A percentile compares a stretch with the other conserved stretches of the same genome.
These are phyloP conservation scores for Drosophila ercepeae DNA, from an alignment of 1,140 invertebrate species.

Conservation along the genomic window DNA sequence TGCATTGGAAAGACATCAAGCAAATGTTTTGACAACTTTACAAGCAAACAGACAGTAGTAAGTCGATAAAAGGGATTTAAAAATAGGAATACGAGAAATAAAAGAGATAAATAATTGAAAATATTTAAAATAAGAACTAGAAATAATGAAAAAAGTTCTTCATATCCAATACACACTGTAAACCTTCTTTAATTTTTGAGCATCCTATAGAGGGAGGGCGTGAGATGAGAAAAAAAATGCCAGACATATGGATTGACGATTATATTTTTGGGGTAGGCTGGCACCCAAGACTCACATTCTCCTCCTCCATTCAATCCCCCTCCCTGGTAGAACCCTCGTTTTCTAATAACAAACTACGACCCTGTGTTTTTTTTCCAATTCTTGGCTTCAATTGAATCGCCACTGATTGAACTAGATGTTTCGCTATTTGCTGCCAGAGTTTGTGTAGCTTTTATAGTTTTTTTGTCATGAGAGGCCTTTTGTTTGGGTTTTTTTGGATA, in stretches of 20 bases:
- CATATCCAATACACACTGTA: not conserved
- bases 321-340: not conserved
- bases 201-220: not conserved
- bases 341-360: not conserved
- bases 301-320: not conserved
- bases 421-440: constrained; percentile 2
- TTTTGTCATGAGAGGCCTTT: not conserved
- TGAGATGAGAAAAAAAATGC: not conserved
- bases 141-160: too few relatives aligned
- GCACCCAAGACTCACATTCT: not conserved
- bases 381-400: constrained; percentile 18
- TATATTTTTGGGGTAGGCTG: constrained; percentile 28
- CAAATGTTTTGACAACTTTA: constrained; percentile 16
- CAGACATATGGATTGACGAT: not conserved
- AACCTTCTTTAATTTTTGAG: not conserved
- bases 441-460: not conserved
- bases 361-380: not conserved
- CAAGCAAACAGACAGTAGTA: constrained; percentile 5
- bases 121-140: too few relatives aligned
- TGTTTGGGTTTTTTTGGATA: constrained; percentile 6
- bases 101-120: not conserved
- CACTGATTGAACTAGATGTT: constrained; percentile 33
- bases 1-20: constrained; percentile 3
- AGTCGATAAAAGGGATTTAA: not conserved
- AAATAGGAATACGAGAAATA: not conserved